Percentiles rank a stretch among this genome's conserved stretches.
Conservation (phyloP, 2,888 invertebrate genomes). For the Acanthosoma haemorrhoidale region DNA sequence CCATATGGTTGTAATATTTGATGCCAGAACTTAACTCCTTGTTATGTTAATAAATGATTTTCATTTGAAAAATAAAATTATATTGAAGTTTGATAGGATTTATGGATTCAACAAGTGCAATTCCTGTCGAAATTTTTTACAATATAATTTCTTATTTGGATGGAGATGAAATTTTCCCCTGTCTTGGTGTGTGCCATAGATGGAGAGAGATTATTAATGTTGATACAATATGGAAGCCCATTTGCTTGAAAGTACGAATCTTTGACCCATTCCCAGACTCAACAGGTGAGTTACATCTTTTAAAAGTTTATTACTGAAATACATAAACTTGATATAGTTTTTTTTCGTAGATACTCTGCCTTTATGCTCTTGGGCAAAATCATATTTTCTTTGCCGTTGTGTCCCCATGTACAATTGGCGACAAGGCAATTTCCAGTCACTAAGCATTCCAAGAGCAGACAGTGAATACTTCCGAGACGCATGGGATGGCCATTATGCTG, state of each 20-base stretch:
- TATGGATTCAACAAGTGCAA: neutral
- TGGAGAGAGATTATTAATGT: conserved; percentile 18
- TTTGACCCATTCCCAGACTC: conserved; percentile 16
- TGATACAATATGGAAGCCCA: conserved; percentile 6
- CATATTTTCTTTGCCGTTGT: conserved; percentile 1
- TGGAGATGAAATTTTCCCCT: conserved; percentile 25
- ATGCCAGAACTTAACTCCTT: no score
- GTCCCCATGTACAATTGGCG: conserved; percentile 20
- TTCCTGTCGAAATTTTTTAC: neutral
- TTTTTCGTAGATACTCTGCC: conserved; percentile 11
- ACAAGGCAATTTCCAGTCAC: neutral
- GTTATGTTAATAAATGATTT: no score
- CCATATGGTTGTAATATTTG: no score
- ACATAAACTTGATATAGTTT: no score
- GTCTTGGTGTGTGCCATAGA: conserved; percentile 15
- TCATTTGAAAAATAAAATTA: no score
- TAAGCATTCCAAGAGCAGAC: conserved; percentile 9
- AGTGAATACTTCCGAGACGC: conserved; percentile 9
- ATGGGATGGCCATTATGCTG: conserved; percentile 24
- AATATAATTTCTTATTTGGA: conserved; percentile 5
- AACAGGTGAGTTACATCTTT: neutral
- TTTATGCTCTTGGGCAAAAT: conserved; percentile 18
- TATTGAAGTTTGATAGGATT: no score
- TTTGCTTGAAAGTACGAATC: conserved; percentile 4
- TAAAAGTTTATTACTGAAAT: no score